Base-by-base conservation (phyloP, 2,888 invertebrate genomes). In the Drosophila rellima region DNA sequence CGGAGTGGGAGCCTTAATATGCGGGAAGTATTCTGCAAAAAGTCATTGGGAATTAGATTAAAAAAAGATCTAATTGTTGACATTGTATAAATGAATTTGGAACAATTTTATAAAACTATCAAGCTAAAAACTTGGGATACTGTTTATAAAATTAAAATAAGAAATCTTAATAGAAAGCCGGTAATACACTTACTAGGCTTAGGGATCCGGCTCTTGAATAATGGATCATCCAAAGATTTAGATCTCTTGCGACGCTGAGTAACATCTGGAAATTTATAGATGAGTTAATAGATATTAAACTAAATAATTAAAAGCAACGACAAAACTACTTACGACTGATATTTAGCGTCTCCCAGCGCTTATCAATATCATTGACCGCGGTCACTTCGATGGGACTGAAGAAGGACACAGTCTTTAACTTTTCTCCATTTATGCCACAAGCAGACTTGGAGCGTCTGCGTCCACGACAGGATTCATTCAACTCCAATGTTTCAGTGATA, bases 181-280 rank as follows among this genome's bases (percentile, higher is more conserved):
- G 0, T 18, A 5, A 1, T 11, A 40, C 2, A 40, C 84, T 65
- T 76, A 90, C 91, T 72, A 13, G 80, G 83, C 40, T 65, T 74
- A 8, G 88, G 88, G 18, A 88, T 74, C 0, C 66, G 39, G 20
- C 86, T 88, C 1, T 6, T 18, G 42, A 1, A 63, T 77, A 35
- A 86, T 89, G 10, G 18, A 17, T 7, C 10, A 40, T 91, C 90
- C 20, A 91, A 63, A 0, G 92, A 92, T 4, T 81, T 54, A 0
- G 92, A 92, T 5, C 92, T 87, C 42, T 88, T 91, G 17, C 91
- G 91, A 3, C 91, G 82, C 13, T 74, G 73, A 2, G 91, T 91
- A 1, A 91, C 70, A 80, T 87, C 92, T 92, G 29, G 0, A 35
- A 20, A 6, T 13, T 2, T 13, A 42, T 15, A 37, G 20, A 26